phyloP scores from a whole-genome alignment of 1,140 invertebrate genomes.

The Dolichoris vasculosae region DNA sequence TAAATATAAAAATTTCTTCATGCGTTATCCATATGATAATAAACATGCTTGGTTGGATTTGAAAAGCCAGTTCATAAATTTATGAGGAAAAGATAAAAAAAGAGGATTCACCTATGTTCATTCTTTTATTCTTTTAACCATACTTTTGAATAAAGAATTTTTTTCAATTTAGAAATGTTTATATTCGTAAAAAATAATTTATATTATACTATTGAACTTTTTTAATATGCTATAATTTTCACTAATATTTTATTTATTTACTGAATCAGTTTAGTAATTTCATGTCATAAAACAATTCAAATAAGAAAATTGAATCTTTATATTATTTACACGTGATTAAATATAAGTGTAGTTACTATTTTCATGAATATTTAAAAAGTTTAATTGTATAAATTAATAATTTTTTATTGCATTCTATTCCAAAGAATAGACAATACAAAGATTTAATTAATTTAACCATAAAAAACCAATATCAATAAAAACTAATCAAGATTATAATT shows the following conservation, averaged over 20 bases:
- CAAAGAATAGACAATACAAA: background rate
- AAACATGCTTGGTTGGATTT: constrained; percentile 19
- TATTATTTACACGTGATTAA: background rate
- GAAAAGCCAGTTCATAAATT: constrained; percentile 47
- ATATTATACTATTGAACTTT: no score
- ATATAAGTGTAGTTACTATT: background rate
- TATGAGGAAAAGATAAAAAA: constrained; percentile 49
- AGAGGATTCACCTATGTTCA: constrained; percentile 9
- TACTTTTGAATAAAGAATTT: background rate
- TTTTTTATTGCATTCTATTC: background rate
- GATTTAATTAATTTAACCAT: no score
- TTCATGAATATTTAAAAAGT: background rate
- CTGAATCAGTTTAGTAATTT: no score
- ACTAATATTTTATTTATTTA: no score
- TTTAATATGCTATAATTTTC: no score
- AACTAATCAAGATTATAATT: no score
- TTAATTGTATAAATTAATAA: background rate
- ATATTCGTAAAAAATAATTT: no score
- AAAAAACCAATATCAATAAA: no score
- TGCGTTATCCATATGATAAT: constrained; percentile 35
- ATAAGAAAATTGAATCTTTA: background rate
- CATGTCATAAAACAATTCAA: background rate
- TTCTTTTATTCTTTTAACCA: background rate
- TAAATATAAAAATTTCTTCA: background rate
- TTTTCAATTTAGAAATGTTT: background rate